These are phyloP conservation scores for Halcyon badia DNA, from an alignment of 2,797 vertebrate species.

Conservation along the genomic window DNA sequence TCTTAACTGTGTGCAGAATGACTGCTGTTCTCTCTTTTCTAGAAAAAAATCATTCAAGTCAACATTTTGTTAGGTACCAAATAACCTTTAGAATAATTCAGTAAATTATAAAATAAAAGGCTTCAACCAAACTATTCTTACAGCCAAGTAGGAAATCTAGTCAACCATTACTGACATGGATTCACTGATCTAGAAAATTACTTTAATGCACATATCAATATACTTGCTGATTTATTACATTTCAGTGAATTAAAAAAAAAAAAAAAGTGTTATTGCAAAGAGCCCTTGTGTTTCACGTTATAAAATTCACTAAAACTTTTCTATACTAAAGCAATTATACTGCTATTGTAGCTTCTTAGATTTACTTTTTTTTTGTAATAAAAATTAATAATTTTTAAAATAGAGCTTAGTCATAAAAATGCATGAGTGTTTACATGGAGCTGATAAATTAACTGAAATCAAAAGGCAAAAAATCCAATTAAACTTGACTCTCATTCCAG, in stretches of 20 bases:
- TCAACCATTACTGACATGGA: conserved; percentile 69
- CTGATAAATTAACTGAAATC: background rate
- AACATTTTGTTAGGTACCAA: conserved; percentile 61
- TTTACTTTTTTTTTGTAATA: background rate
- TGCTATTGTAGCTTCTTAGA: background rate
- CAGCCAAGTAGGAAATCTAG: conserved; percentile 40
- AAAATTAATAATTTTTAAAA: background rate
- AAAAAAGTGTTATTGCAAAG: background rate
- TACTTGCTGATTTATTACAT: conserved; percentile 74
- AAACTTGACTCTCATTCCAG: background rate
- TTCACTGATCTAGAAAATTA: conserved; percentile 81
- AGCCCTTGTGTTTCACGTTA: background rate
- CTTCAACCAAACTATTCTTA: conserved; percentile 69
- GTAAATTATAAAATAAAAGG: conserved; percentile 68
- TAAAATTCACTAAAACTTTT: conserved; percentile 5
- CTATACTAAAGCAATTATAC: background rate
- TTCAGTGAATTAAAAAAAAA: conserved; percentile 18
- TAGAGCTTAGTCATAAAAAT: background rate
- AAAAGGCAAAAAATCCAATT: background rate
- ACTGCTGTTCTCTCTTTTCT: conserved; percentile 17
- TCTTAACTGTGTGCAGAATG: background rate
- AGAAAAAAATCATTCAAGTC: conserved; percentile 24
- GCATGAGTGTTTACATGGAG: background rate
- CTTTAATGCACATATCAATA: conserved; percentile 81
- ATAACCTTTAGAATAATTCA: conserved; percentile 75